Percentiles rank a stretch among this genome's conserved stretches.
Evolutionary conservation across 2,113 vertebrate genomes (phyloP).

Genomic region (Formicarius rufipectus): DNA sequence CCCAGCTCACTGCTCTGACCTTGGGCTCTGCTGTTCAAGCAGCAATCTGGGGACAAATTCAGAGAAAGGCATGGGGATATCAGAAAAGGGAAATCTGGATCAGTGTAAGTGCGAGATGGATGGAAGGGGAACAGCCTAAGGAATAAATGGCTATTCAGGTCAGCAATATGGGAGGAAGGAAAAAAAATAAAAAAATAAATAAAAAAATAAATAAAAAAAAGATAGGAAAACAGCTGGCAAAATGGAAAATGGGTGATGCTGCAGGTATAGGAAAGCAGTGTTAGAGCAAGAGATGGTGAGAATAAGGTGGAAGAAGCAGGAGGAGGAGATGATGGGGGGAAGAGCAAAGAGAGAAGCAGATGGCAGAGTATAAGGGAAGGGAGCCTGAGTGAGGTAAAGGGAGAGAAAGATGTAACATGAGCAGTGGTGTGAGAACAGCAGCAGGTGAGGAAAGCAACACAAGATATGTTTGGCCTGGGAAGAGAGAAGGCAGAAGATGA

Average conservation of each 20-base stretch:
- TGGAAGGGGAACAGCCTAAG: background rate
- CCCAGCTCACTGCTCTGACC: background rate
- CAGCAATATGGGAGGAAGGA: background rate
- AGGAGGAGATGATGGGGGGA: background rate
- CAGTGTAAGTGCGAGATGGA: background rate
- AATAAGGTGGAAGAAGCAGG: background rate
- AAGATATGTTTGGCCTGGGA: background rate
- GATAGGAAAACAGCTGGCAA: background rate
- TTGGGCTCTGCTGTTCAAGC: background rate
- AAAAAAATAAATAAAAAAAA: too few species aligned
- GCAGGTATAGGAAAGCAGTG: background rate
- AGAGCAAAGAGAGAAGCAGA: background rate
- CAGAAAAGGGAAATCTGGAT: background rate
- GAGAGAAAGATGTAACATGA: background rate
- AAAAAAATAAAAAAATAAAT: too few species aligned
- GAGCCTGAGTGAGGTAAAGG: background rate
- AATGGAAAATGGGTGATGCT: background rate
- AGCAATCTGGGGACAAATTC: background rate
- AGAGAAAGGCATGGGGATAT: background rate
- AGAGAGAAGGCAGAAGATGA: background rate
- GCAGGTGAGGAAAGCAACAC: rapidly evolving
- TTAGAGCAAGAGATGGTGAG: background rate
- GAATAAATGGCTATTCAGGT: background rate
- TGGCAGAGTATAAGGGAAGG: background rate
- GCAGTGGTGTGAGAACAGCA: background rate